phyloP scores from a whole-genome alignment of 2,113 vertebrate species.

The Arvicanthis niloticus region DNA sequence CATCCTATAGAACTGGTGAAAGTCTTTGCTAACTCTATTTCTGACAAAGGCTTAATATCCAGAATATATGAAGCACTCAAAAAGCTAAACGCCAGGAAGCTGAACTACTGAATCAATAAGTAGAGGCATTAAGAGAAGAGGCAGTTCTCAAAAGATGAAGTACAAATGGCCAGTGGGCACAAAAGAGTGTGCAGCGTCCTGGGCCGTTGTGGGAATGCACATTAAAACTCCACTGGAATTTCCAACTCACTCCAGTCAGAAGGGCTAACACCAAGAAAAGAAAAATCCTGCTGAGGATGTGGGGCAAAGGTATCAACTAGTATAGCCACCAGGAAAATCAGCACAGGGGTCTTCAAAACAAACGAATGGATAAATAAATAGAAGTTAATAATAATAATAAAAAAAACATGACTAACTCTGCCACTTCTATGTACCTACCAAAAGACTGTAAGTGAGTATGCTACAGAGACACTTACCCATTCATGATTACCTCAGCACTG shows the following conservation, averaged over 20 bases:
- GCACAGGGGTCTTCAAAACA: not conserved
- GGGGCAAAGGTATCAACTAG: too few species aligned
- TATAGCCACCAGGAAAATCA: not conserved
- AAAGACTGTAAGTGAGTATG: not conserved
- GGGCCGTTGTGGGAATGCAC: not conserved
- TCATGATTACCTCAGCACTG: not conserved
- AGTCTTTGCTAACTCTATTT: not conserved
- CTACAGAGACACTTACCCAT: not conserved
- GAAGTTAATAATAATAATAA: not conserved
- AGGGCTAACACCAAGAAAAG: not conserved
- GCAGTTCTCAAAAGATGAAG: not conserved
- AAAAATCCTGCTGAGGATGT: not conserved
- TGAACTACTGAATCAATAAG: not conserved
- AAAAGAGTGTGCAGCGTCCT: not conserved
- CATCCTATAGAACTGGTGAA: not conserved
- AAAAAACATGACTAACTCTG: not conserved
- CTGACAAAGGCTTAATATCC: not conserved
- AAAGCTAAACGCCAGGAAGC: not conserved
- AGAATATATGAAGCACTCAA: not conserved
- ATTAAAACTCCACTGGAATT: not conserved
- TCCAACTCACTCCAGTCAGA: not conserved
- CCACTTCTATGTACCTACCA: not conserved
- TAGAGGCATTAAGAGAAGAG: not conserved
- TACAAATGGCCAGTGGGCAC: not conserved
- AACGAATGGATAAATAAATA: not conserved